phyloP scores from a whole-genome alignment of 2,888 invertebrate species.

The Aporophyla lueneburgensis region DNA sequence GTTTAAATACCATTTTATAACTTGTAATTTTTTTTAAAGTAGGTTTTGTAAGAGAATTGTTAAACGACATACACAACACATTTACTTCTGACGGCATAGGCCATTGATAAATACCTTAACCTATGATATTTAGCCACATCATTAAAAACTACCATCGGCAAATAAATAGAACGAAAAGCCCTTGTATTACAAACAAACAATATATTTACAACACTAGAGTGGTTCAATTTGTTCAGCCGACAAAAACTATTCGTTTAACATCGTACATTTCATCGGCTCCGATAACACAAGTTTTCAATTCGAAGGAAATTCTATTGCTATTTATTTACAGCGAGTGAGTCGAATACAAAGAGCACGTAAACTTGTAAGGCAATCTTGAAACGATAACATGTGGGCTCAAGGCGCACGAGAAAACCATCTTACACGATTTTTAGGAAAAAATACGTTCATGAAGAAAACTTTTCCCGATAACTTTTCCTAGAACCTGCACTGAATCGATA shows the following conservation, averaged over 20 bases:
- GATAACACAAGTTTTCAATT: constrained; percentile 63
- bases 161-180: constrained; percentile 7
- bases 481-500: constrained; percentile 53
- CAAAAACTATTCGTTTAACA: constrained; percentile 52
- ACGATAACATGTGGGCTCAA: constrained; percentile 55
- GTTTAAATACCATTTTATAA: background rate
- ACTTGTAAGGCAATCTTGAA: constrained; percentile 55
- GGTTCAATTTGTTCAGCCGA: constrained; percentile 43
- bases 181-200: constrained; percentile 23
- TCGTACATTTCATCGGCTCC: constrained; percentile 48
- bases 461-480: constrained; percentile 54
- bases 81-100: background rate
- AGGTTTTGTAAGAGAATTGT: background rate
- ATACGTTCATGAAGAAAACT: constrained; percentile 45
- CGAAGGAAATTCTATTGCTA: constrained; percentile 59
- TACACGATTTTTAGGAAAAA: constrained; percentile 58
- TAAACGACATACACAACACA: background rate
- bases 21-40: background rate
- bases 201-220: constrained; percentile 6
- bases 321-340: constrained; percentile 60
- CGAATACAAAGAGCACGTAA: constrained; percentile 63
- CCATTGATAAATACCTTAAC: background rate
- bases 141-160: background rate
- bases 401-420: constrained; percentile 29
- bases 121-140: background rate